Conservation (phyloP, 1,140 invertebrate genomes). For the Monochamus saltuarius region DNA sequence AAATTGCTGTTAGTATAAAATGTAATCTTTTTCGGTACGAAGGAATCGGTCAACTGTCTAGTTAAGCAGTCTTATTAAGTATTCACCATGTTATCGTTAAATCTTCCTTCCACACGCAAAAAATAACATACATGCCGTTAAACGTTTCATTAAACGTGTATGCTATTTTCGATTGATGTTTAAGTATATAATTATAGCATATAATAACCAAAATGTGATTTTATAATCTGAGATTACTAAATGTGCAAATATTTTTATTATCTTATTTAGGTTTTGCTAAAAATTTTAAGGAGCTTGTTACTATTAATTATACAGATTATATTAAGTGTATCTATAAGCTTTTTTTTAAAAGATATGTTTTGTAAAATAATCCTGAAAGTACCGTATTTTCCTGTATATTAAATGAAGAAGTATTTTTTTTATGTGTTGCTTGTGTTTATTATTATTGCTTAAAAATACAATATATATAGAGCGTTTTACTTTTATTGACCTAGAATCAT, state of each 20-base stretch:
- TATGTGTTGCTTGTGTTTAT: constrained; percentile 17
- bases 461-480: not conserved
- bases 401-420: constrained; percentile 3
- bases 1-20: not conserved
- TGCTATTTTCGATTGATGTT: not conserved
- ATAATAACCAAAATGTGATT: constrained; percentile 24
- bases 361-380: not conserved
- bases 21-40: not conserved
- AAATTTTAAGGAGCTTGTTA: constrained; percentile 23
- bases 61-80: not conserved
- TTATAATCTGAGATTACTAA: constrained; percentile 26
- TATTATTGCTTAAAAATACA: constrained; percentile 18
- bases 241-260: constrained; percentile 22
- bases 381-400: not conserved
- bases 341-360: constrained; percentile 2
- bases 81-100: not conserved
- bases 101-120: not conserved
- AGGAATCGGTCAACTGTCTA: not conserved
- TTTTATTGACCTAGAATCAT: not conserved
- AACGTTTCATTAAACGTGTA: not conserved
- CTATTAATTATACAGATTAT: constrained; percentile 2
- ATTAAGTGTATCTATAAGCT: not conserved
- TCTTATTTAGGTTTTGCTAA: constrained; percentile 24
- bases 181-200: constrained; percentile 1
- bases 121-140: constrained; percentile 9